phyloP scores from a whole-genome alignment of 2,113 vertebrate species.

The Pelobates fuscus region DNA sequence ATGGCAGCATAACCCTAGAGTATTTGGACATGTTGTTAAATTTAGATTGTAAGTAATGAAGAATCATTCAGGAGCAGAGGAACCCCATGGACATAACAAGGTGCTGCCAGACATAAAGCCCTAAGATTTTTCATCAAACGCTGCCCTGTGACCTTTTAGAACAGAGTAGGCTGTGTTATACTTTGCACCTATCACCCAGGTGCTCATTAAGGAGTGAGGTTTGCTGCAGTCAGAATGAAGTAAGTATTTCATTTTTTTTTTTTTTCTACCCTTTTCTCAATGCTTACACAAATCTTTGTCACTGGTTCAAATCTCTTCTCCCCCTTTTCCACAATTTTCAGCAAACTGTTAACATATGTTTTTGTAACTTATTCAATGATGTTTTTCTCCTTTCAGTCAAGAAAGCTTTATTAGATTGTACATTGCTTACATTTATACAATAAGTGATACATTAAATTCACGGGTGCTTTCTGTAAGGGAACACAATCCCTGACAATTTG shows the following conservation, averaged over 20 bases:
- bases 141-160: constrained; percentile 29
- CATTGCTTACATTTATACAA: background rate
- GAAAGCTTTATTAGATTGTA: background rate
- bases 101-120: constrained; percentile 27
- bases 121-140: constrained; percentile 24
- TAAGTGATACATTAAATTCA: background rate
- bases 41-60: background rate
- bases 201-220: constrained; percentile 30
- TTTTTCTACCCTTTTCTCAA: background rate
- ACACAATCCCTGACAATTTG: background rate
- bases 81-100: constrained; percentile 25
- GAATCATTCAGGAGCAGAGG: background rate
- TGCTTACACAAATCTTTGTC: background rate
- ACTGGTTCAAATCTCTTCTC: background rate
- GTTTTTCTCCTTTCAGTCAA: too few relatives aligned
- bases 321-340: background rate
- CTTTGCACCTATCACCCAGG: constrained; percentile 42
- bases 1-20: too few relatives aligned
- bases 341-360: constrained; percentile 28
- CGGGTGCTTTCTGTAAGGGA: background rate
- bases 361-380: background rate
- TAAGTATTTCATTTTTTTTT: background rate
- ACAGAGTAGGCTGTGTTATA: constrained; percentile 23
- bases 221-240: background rate
- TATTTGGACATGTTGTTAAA: background rate